Conservation (phyloP, 1,140 invertebrate species). For the Ladona fulva region DNA sequence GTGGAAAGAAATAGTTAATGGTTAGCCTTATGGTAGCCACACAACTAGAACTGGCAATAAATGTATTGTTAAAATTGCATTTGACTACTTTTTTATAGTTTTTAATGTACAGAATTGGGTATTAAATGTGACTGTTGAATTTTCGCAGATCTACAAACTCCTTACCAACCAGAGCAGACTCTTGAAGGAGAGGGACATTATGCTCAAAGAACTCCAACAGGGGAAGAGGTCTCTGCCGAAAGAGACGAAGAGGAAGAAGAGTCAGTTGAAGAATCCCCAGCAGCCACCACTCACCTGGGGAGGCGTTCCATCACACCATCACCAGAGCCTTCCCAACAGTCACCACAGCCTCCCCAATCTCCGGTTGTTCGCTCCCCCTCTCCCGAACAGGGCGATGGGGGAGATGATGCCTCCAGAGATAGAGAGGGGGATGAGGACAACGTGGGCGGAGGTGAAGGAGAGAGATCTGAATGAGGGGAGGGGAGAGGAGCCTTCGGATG, state of each 20-base stretch:
- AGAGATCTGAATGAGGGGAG: not conserved
- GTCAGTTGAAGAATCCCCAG: not conserved
- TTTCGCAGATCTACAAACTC: conserved; percentile 4
- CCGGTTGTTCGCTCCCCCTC: not conserved
- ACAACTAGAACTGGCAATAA: too few species aligned
- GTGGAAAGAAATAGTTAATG: too few species aligned
- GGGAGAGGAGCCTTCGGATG: not conserved
- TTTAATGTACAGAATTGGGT: too few species aligned
- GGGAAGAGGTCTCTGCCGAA: not conserved
- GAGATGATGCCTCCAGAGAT: not conserved
- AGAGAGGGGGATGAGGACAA: not conserved
- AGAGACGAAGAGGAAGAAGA: not conserved
- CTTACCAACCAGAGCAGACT: not conserved
- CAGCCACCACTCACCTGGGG: not conserved
- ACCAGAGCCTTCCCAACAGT: not conserved
- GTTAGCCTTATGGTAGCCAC: too few species aligned
- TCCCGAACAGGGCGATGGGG: not conserved
- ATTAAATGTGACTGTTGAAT: too few species aligned
- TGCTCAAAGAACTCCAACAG: not conserved
- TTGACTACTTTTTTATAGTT: too few species aligned
- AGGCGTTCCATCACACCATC: not conserved
- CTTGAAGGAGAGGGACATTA: not conserved
- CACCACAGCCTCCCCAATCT: not conserved
- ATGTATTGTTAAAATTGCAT: too few species aligned
- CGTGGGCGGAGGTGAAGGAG: not conserved